Evolutionary conservation across 2,888 invertebrate species (phyloP), one percentile per base, ranked within the genome.

Genomic region (Philereme vetulata): DNA sequence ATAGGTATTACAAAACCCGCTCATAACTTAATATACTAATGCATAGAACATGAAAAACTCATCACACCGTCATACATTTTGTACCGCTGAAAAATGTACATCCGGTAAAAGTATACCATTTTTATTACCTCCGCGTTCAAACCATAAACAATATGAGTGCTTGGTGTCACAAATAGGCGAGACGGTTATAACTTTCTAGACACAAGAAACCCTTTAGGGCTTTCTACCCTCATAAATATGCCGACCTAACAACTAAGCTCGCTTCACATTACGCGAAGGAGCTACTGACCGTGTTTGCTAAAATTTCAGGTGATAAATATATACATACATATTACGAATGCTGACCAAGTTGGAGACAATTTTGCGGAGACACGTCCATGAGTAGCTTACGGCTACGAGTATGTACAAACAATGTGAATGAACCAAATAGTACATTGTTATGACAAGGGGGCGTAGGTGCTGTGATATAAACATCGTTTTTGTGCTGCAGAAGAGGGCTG

Each of bases 201-300:
- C 55, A 56, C 44, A 60, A 60, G 55, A 55, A 60, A 60, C 60
- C 56, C 60, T 56, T 60, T 60, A 56, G 44, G 60, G 47, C 43
- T 48, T 52, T 21, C 44, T 21, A 59, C 55, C 60, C 51, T 60
- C 60, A 60, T 60, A 60, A 60, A 60, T 48, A 60, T 44, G 38
- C 58, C 53, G 51, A 34, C 46, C 54, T 60, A 51, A 55, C 51
- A 55, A 51, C 60, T 55, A 47, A 55, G 51, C 60, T 49, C 53
- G 38, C 53, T 52, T 57, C 48, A 52, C 58, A 58, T 58, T 58
- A 49, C 38, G 38, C 44, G 5, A 49, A 58, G 43, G 36, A 50
- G 8, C 21, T 33, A 48, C 44, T 52, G 44, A 48, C 44, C 47
- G 36, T 52, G 51, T 44, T 51, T 44, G 9, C 47, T 35, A 40